Conservation (phyloP, 2,888 invertebrate species). For the Lasioglossum morio region DNA sequence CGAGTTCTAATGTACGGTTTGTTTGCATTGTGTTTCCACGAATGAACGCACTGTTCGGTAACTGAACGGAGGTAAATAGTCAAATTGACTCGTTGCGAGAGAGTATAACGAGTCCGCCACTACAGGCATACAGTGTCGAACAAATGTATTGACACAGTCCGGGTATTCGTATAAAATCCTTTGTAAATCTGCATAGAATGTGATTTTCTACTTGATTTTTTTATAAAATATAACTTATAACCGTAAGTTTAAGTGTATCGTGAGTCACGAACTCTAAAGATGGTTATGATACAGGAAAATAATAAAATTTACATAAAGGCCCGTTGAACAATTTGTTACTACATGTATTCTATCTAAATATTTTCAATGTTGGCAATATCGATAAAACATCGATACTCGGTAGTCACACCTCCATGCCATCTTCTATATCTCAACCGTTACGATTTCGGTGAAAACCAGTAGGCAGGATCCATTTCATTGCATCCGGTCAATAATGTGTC, state of each 20-base stretch:
- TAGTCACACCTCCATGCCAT: background rate
- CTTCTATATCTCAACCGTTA: background rate
- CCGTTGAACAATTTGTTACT: too few relatives aligned
- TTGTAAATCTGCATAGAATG: background rate
- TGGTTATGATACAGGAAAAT: background rate
- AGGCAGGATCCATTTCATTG: background rate
- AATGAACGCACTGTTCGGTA: background rate
- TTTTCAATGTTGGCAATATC: too few relatives aligned
- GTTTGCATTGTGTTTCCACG: background rate
- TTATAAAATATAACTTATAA: background rate
- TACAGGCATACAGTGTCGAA: background rate
- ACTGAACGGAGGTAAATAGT: background rate
- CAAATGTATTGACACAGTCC: background rate
- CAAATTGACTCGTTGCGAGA: background rate
- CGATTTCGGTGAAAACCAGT: background rate
- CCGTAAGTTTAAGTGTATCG: background rate
- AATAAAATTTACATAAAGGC: background rate
- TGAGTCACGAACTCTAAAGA: background rate
- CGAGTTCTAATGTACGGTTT: background rate
- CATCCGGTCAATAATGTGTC: background rate
- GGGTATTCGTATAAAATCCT: background rate
- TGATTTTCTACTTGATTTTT: background rate
- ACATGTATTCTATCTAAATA: too few relatives aligned
- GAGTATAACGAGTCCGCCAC: background rate
- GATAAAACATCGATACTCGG: too few relatives aligned